phyloP scores from a whole-genome alignment of 2,113 vertebrate species.

The Polypterus senegalus region DNA sequence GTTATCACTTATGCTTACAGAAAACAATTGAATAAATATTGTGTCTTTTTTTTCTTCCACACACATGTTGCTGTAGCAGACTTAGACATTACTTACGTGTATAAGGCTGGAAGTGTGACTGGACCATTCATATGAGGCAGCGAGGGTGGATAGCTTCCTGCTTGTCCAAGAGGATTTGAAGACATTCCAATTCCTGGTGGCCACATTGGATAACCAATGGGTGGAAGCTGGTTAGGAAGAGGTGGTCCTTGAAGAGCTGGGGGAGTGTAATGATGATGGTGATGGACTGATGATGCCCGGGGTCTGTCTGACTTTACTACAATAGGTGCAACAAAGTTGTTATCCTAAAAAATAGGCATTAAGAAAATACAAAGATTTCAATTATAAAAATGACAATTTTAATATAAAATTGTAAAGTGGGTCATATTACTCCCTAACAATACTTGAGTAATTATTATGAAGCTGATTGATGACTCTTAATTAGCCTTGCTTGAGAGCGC shows the following conservation, averaged over 20 bases:
- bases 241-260: constrained; percentile 3
- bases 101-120: constrained; percentile 28
- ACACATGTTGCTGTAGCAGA: neutral
- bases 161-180: constrained; percentile 20
- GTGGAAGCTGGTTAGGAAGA: constrained; percentile 22
- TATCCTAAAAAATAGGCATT: constrained; percentile 26
- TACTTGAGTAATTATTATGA: neutral
- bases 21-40: no score
- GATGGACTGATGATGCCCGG: constrained; percentile 43
- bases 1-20: no score
- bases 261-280: constrained; percentile 63
- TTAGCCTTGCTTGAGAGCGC: neutral
- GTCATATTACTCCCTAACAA: neutral
- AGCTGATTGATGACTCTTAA: neutral
- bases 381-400: constrained; percentile 1
- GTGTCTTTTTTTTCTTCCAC: no score
- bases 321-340: constrained; percentile 20
- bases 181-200: constrained; percentile 21
- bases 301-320: constrained; percentile 34
- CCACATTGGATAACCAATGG: constrained; percentile 34
- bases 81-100: constrained; percentile 30
- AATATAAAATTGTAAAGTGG: neutral
- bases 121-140: constrained; percentile 23
- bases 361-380: constrained; percentile 9
- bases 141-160: constrained; percentile 22